Base-by-base conservation (phyloP, 2,113 vertebrate genomes). In the Cricetomys ansorgei region DNA sequence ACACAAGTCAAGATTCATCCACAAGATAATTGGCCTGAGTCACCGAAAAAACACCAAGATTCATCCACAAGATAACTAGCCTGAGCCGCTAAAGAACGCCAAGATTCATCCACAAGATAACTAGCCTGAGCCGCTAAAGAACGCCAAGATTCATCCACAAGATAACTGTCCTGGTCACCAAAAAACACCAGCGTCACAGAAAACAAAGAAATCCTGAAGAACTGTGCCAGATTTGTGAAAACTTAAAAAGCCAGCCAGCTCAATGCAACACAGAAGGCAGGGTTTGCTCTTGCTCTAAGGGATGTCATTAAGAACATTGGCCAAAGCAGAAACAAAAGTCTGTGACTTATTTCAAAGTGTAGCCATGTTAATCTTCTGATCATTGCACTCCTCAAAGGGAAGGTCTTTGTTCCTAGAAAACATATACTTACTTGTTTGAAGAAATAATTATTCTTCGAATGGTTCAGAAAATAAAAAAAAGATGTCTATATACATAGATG, bases 331-430 rank as follows among this genome's bases (percentile, higher is more conserved):
- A 75, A 59, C 31, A 91, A 45, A 91, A 45, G 2, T 76, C 89
- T 81, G 25, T 6, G 27, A 53, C 72, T 91, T 65, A 31, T 62
- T 88, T 94, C 59, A 77, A 85, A 85, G 31, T 72, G 15, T 67
- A 55, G 31, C 40, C 23, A n/a, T 15, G 72, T 79, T 83, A 70
- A 62, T n/a, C 81, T 91, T 62, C 77, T 87, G 72, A 75, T 65
- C 19, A n/a, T 8, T 70, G 53, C 7, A 40, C 11, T 67, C n/a
- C 12, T 23, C 37, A 79, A 92, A 94, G n/a, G 72, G 16, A 87
- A 83, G 48, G 15, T 34, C 65, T 87, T 93, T 80, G 23, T 77
- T 91, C 88, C 50, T 77, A 45, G 48, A 48, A 94, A 96, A 95
- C 12, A 70, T 37, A 31, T 7, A 64, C 3, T 5, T 45, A 88